phyloP scores from a whole-genome alignment of 2,113 vertebrate species.

The Mobula hypostoma region DNA sequence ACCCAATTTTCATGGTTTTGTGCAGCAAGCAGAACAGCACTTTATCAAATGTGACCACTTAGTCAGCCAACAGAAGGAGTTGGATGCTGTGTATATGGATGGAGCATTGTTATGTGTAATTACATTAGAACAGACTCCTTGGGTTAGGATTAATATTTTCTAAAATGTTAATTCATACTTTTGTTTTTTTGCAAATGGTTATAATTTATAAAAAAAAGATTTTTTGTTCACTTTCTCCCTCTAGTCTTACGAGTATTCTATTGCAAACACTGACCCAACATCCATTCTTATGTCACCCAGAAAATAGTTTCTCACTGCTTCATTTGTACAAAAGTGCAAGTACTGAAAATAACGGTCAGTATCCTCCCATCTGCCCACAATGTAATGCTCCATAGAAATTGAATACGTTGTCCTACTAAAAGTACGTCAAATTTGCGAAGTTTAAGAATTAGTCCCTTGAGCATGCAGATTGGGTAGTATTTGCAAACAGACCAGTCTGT shows the following conservation, averaged over 20 bases:
- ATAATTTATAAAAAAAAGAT: not conserved
- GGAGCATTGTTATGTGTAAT: not conserved
- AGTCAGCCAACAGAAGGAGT: not conserved
- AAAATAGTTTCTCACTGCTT: not conserved
- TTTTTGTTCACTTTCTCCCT: not conserved
- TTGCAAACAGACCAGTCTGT: not conserved
- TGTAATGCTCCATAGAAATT: not conserved
- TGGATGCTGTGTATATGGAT: not conserved
- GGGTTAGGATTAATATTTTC: not conserved
- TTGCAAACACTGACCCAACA: conserved; percentile 12
- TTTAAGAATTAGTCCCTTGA: not conserved
- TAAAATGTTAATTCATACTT: conserved; percentile 11
- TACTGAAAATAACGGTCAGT: conserved; percentile 25
- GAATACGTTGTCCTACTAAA: not conserved
- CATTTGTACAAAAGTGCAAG: conserved; percentile 29
- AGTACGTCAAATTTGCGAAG: not conserved
- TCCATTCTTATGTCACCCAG: conserved; percentile 15
- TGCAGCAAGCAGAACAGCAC: too few relatives aligned
- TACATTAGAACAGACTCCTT: not conserved
- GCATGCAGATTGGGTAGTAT: not conserved
- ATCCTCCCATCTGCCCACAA: not conserved
- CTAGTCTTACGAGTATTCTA: not conserved
- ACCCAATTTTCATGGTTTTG: conserved; percentile 1
- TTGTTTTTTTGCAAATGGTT: not conserved
- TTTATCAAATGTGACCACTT: not conserved